Percentiles rank a stretch among this genome's conserved stretches.
Evolutionary conservation across 2,888 invertebrate species (phyloP).

Genomic region (Ceraclea dissimilis): DNA sequence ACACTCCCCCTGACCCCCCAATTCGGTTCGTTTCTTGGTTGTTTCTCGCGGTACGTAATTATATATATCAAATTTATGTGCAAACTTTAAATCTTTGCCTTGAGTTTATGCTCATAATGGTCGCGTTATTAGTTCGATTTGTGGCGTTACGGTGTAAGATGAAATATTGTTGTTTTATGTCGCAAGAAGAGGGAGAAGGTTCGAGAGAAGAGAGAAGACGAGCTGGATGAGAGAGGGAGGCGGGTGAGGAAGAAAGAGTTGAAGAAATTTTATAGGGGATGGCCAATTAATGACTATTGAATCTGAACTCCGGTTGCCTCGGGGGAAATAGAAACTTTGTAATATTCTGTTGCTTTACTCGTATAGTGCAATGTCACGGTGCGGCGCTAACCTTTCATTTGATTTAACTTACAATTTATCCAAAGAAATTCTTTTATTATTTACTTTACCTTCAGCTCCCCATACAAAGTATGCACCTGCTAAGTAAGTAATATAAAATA

Average conservation of each 20-base stretch:
- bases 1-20: conserved; percentile 8
- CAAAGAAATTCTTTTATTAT: not conserved
- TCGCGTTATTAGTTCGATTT: conserved; percentile 27
- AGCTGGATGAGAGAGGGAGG: conserved; percentile 3
- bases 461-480: too few relatives aligned
- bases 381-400: not conserved
- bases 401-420: not conserved
- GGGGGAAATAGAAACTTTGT: conserved; percentile 4
- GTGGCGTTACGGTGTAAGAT: conserved; percentile 26
- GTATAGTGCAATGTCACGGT: conserved; percentile 19
- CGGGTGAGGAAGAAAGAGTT: conserved; percentile 20
- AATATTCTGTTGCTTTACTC: not conserved
- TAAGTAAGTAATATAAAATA: too few relatives aligned
- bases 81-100: conserved; percentile 27
- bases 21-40: conserved; percentile 24
- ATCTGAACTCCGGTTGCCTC: conserved; percentile 10
- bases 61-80: conserved; percentile 27
- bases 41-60: conserved; percentile 25
- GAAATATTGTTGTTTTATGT: conserved; percentile 27
- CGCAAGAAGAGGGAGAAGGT: conserved; percentile 16
- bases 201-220: conserved; percentile 5
- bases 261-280: conserved; percentile 22
- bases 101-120: conserved; percentile 27
- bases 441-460: not conserved
- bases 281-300: conserved; percentile 26